Percentiles rank a stretch among this genome's conserved stretches.
Evolutionary conservation across 2,888 invertebrate species (phyloP).

Genomic region (Aradus depressus): DNA sequence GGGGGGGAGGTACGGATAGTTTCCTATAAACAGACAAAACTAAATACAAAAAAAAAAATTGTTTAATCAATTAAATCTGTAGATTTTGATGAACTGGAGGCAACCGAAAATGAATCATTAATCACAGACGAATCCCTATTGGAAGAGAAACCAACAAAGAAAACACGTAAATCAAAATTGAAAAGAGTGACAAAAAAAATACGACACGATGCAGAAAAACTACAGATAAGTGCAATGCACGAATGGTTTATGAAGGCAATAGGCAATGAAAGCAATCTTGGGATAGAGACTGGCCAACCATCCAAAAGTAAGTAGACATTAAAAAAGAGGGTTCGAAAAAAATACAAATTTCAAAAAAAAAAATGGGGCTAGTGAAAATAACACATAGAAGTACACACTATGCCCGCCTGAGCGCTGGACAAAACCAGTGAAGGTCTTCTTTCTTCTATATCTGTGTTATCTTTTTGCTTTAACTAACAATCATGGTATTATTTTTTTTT

Average conservation of each 20-base stretch:
- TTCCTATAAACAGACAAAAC: neutral
- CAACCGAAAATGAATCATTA: conserved; percentile 21
- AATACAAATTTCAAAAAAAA: neutral
- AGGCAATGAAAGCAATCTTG: conserved; percentile 28
- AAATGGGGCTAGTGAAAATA: conserved; percentile 5
- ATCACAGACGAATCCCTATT: conserved; percentile 19
- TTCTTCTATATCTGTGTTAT: too few relatives aligned
- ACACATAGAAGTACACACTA: conserved; percentile 1
- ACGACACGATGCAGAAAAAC: conserved; percentile 29
- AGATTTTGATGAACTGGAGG: conserved; percentile 25
- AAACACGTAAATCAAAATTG: conserved; percentile 26
- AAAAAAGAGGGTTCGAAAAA: neutral
- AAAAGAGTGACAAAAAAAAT: conserved; percentile 29
- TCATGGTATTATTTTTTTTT: too few relatives aligned
- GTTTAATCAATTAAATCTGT: conserved; percentile 4
- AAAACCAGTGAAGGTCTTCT: conserved; percentile 13
- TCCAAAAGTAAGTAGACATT: conserved; percentile 28
- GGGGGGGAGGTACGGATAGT: neutral
- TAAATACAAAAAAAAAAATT: neutral
- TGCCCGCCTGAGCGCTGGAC: conserved; percentile 9
- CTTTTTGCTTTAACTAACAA: too few relatives aligned
- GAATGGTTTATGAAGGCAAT: conserved; percentile 30
- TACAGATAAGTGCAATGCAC: conserved; percentile 29
- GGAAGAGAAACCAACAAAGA: conserved; percentile 21
- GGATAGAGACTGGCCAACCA: conserved; percentile 24